These are phyloP conservation scores for Rhipidura dahli DNA, from an alignment of 2,113 vertebrate species.

Conservation along the genomic window DNA sequence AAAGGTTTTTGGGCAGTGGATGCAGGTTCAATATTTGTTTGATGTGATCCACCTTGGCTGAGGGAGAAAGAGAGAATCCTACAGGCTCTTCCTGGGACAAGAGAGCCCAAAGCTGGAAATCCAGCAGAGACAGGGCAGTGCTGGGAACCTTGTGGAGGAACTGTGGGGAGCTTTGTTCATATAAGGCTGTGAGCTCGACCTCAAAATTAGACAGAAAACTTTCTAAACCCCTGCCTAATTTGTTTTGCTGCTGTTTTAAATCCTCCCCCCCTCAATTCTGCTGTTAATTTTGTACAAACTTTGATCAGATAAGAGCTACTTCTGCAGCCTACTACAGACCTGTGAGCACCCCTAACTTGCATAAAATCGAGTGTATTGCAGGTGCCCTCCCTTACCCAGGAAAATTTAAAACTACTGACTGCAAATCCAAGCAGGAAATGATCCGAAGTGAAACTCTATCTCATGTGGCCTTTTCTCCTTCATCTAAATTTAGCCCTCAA, in stretches of 20 bases:
- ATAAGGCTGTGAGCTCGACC: background rate
- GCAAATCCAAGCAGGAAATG: conserved; percentile 48
- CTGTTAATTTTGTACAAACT: background rate
- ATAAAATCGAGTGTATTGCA: background rate
- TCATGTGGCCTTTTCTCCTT: conserved; percentile 3
- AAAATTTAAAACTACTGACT: background rate
- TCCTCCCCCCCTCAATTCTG: accelerated
- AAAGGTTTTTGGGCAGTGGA: background rate
- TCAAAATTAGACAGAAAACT: background rate
- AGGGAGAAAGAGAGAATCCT: background rate
- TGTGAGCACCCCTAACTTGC: background rate
- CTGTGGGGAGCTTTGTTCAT: background rate
- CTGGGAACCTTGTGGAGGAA: background rate
- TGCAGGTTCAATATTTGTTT: background rate
- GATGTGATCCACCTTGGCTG: background rate
- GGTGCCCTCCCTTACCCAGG: background rate
- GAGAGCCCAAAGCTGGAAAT: background rate
- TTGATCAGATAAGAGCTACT: background rate
- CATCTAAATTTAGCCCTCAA: conserved; percentile 15
- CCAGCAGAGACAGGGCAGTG: background rate
- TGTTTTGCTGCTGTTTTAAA: background rate
- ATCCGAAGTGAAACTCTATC: background rate
- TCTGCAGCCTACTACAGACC: accelerated
- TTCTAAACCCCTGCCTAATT: background rate
- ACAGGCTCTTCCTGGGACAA: background rate